Evolutionary conservation across 2,888 invertebrate genomes (phyloP).

Genomic region (Napeogenes inachia): DNA sequence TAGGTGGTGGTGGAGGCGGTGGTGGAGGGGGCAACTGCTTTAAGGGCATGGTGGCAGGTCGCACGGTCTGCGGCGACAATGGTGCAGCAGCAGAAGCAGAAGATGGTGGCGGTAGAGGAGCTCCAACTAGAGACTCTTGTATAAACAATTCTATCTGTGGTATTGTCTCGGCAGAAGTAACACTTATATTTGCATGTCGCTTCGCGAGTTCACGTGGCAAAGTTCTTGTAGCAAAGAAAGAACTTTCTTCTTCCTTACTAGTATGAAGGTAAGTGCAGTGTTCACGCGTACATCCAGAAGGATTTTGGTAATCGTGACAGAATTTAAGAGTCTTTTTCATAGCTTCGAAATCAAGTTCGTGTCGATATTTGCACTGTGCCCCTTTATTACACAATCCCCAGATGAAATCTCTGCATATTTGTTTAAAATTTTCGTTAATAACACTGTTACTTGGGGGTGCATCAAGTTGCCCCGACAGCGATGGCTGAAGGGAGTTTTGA

Average conservation of each 20-base stretch:
- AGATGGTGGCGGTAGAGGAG: slow-evolving; percentile 42
- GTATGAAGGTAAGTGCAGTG: slow-evolving; percentile 60
- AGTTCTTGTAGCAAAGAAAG: slow-evolving; percentile 48
- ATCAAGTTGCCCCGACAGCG: slow-evolving; percentile 39
- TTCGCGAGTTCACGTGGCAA: slow-evolving; percentile 54
- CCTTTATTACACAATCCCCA: slow-evolving; percentile 62
- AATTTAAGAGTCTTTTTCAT: slow-evolving; percentile 60
- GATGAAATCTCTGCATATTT: slow-evolving; percentile 56
- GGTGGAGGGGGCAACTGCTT: slow-evolving; percentile 34
- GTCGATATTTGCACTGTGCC: slow-evolving; percentile 51
- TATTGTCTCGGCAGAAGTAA: slow-evolving; percentile 35
- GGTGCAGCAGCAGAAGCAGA: slow-evolving; percentile 32
- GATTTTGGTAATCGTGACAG: slow-evolving; percentile 65
- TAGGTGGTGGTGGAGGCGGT: slow-evolving; percentile 23
- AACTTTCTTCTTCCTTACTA: slow-evolving; percentile 52
- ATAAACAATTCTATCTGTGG: slow-evolving; percentile 40
- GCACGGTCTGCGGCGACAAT: slow-evolving; percentile 28
- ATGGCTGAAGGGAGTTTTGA: slow-evolving; percentile 57
- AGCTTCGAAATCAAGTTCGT: slow-evolving; percentile 52
- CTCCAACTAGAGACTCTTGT: slow-evolving; percentile 30
- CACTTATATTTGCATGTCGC: slow-evolving; percentile 48
- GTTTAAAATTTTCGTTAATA: slow-evolving; percentile 30
- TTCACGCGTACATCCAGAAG: slow-evolving; percentile 50
- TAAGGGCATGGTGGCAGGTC: slow-evolving; percentile 34
- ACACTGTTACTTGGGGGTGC: slow-evolving; percentile 35